These are phyloP conservation scores for Drosophila elegans DNA, from an alignment of 1,140 invertebrate species.

Conservation along the genomic window DNA sequence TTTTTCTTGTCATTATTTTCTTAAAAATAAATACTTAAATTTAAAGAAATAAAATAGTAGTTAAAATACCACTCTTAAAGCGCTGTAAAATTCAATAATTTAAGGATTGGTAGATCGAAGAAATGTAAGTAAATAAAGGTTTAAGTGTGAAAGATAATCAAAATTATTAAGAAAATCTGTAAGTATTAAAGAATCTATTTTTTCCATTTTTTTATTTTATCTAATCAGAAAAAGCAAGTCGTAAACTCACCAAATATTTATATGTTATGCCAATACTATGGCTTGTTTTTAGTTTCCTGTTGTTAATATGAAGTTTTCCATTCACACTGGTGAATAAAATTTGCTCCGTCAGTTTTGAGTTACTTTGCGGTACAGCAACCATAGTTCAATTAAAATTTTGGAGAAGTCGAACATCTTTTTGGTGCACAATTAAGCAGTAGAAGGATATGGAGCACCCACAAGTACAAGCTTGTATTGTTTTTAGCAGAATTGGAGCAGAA, in stretches of 20 bases:
- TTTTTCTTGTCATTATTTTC: no score
- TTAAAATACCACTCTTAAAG: no score
- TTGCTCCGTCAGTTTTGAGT: constrained; percentile 16
- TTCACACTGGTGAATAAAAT: constrained; percentile 8
- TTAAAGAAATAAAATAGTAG: no score
- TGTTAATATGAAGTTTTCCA: constrained; percentile 24
- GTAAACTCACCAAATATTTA: not conserved
- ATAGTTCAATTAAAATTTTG: constrained; percentile 3
- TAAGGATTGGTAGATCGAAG: no score
- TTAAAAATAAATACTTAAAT: no score
- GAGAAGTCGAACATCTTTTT: constrained; percentile 3
- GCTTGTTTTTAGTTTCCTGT: constrained; percentile 3
- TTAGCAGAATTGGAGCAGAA: constrained; percentile 64
- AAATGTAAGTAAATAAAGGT: no score
- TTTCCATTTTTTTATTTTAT: no score
- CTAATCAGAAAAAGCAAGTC: not conserved
- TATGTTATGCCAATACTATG: not conserved
- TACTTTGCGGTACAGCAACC: not conserved
- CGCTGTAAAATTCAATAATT: no score
- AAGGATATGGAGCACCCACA: not conserved
- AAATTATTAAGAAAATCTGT: not conserved
- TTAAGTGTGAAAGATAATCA: not conserved
- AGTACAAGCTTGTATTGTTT: constrained; percentile 8
- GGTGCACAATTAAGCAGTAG: constrained; percentile 5
- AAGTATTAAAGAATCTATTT: not conserved